These are phyloP conservation scores for Stichopus horrens DNA, from an alignment of 53 echinoderm and acorn worm species.

Conservation along the genomic window DNA sequence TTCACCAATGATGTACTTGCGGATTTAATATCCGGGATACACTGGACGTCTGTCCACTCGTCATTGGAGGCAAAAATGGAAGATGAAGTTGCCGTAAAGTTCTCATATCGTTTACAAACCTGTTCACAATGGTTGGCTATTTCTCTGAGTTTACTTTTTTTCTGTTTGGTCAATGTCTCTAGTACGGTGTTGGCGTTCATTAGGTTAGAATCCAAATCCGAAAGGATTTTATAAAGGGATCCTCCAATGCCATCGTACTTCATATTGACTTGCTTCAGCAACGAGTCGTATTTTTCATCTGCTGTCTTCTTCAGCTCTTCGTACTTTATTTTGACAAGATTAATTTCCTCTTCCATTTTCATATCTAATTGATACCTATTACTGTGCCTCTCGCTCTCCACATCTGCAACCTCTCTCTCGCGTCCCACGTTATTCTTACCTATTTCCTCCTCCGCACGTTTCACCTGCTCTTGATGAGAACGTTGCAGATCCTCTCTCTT, in stretches of 20 bases:
- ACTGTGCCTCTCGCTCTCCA: not conserved
- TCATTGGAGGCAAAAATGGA: not conserved
- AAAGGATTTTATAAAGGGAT: not conserved
- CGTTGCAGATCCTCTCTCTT: not conserved
- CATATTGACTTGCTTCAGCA: not conserved
- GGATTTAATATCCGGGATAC: not conserved
- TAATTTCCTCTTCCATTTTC: not conserved
- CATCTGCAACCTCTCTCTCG: not conserved
- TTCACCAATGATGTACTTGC: not conserved
- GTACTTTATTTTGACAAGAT: not conserved
- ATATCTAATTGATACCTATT: not conserved
- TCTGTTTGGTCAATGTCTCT: not conserved
- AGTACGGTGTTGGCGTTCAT: not conserved
- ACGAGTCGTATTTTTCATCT: not conserved
- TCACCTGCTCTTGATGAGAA: not conserved
- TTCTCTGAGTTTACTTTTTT: not conserved
- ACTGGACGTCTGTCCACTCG: not conserved
- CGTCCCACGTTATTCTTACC: not conserved
- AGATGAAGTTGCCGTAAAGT: not conserved
- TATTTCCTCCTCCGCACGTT: not conserved
- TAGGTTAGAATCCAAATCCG: not conserved
- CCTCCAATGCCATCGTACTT: not conserved
- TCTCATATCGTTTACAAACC: not conserved
- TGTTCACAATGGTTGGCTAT: not conserved
- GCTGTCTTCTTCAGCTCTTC: not conserved